A percentile compares a stretch with the other conserved stretches of the same genome.
These are phyloP conservation scores for Oreochromis tanganicae DNA, from an alignment of 2,113 vertebrate genomes.

Conservation along the genomic window DNA sequence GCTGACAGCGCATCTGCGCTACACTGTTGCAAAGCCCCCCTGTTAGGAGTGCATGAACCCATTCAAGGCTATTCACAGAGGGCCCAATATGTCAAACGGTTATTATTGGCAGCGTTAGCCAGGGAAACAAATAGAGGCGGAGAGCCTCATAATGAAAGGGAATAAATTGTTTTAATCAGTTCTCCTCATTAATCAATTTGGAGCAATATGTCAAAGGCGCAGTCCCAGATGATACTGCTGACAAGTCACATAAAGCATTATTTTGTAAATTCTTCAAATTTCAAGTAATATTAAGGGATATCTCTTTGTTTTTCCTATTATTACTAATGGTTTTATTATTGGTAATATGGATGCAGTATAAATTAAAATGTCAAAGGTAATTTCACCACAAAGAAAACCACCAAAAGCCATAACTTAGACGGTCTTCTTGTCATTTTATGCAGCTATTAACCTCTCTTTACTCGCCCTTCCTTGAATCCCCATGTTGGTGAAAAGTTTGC, in stretches of 20 bases:
- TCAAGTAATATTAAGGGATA: not conserved
- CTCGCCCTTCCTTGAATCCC: not conserved
- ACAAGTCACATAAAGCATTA: not conserved
- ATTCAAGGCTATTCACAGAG: constrained; percentile 59
- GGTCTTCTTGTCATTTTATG: not conserved
- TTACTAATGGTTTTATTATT: not conserved
- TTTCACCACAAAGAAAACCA: not conserved
- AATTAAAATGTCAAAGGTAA: not conserved
- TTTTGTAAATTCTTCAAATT: not conserved
- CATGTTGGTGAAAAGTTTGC: not conserved
- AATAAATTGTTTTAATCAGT: constrained; percentile 59
- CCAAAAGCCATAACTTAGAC: not conserved
- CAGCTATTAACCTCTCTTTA: not conserved
- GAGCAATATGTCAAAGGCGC: constrained; percentile 34
- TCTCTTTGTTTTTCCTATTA: not conserved
- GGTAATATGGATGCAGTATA: not conserved
- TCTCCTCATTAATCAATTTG: constrained; percentile 58
- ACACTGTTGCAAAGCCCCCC: constrained; percentile 55
- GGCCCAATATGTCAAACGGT: constrained; percentile 68
- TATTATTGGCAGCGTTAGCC: constrained; percentile 67
- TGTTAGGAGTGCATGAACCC: constrained; percentile 62
- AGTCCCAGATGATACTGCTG: not conserved
- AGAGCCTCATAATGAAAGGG: constrained; percentile 57
- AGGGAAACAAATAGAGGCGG: constrained; percentile 61
- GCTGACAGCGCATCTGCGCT: constrained; percentile 55